These are phyloP conservation scores for Ceriagrion tenellum DNA, from an alignment of 2,888 invertebrate species.

Conservation along the genomic window DNA sequence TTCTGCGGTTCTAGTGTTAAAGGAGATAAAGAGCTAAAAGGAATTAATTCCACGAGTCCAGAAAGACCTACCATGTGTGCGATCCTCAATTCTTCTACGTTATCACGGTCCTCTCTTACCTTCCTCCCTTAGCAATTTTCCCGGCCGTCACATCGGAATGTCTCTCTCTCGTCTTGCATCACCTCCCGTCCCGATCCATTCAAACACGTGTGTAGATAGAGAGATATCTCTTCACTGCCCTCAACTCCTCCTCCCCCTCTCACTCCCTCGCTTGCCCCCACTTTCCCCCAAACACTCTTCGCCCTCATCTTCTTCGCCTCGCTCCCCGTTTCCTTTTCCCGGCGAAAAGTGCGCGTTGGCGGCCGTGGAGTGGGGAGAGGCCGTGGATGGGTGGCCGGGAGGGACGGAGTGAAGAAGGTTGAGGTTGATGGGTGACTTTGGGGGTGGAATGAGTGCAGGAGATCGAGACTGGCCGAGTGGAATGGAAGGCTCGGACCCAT, in stretches of 20 bases:
- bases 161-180: too few species aligned
- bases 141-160: too few species aligned
- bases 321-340: not conserved
- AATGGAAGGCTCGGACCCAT: not conserved
- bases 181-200: too few species aligned
- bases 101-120: too few species aligned
- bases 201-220: too few species aligned
- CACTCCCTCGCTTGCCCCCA: not conserved
- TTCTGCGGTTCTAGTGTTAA: too few species aligned
- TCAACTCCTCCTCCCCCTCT: not conserved
- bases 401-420: not conserved
- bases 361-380: not conserved
- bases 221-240: not conserved
- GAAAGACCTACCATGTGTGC: too few species aligned
- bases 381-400: not conserved
- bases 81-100: too few species aligned
- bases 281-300: not conserved
- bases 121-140: too few species aligned
- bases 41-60: too few species aligned
- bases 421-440: not conserved
- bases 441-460: not conserved
- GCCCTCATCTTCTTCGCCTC: not conserved
- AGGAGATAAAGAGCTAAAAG: too few species aligned
- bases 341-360: not conserved
- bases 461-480: not conserved